Conservation (phyloP, 2,797 vertebrate genomes). For the Artibeus lituratus region DNA sequence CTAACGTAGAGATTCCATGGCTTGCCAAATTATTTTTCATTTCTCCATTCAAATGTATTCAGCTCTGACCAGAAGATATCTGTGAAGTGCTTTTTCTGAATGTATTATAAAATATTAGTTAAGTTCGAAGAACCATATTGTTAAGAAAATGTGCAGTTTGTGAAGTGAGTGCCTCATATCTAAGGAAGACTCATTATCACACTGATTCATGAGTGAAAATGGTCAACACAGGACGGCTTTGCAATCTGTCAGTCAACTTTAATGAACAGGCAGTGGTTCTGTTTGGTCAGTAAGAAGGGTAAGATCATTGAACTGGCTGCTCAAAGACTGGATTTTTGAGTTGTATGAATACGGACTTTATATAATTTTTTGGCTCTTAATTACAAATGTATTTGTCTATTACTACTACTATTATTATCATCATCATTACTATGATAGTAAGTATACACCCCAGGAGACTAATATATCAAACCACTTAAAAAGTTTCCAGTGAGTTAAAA, state of each 20-base stretch:
- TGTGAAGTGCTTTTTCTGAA: not conserved
- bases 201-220: conserved; percentile 1
- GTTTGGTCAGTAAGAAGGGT: not conserved
- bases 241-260: not conserved
- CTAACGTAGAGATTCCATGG: not conserved
- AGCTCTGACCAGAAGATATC: not conserved
- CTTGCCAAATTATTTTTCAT: not conserved
- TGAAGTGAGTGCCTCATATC: not conserved
- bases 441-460: not conserved
- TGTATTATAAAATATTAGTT: not conserved
- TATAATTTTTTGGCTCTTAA: not conserved
- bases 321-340: not conserved
- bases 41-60: conserved; percentile 3
- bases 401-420: not conserved
- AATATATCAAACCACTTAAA: not conserved
- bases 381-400: not conserved
- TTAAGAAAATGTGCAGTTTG: not conserved
- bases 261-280: not conserved
- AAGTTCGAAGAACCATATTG: not conserved
- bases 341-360: not conserved
- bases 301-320: not conserved
- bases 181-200: not conserved
- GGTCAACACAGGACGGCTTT: not conserved
- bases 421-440: not conserved
- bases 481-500: not conserved